Evolutionary conservation across 2,797 vertebrate genomes (phyloP).

Genomic region (Oreortyx pictus): DNA sequence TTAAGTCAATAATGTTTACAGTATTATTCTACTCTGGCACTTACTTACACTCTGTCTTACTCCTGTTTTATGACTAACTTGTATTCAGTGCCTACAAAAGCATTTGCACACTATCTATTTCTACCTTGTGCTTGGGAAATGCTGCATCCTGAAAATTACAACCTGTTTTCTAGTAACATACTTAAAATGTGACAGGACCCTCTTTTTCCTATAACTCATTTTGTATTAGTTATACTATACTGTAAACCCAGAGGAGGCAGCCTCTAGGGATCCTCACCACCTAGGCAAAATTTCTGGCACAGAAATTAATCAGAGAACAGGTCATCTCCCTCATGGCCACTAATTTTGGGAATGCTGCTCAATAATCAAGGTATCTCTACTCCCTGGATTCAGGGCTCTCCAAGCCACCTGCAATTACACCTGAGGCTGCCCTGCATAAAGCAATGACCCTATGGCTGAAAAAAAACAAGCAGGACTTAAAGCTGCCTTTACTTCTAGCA

Average conservation of each 20-base stretch:
- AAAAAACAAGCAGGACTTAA: neutral
- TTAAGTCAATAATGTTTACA: neutral
- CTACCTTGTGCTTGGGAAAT: neutral
- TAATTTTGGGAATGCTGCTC: neutral
- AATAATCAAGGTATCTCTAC: neutral
- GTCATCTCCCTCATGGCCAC: neutral
- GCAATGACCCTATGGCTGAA: neutral
- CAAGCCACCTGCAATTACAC: neutral
- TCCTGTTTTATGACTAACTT: neutral
- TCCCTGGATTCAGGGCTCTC: neutral
- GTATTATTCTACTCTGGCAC: neutral
- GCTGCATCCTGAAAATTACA: neutral
- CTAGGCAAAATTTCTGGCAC: neutral
- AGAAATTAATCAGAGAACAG: conserved; percentile 12
- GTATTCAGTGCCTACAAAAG: rapidly evolving
- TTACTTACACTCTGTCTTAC: neutral
- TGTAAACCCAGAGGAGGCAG: neutral
- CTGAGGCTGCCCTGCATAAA: neutral
- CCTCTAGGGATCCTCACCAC: neutral
- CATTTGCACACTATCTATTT: neutral
- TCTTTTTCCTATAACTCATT: neutral
- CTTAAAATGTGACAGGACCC: neutral
- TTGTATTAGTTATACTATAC: neutral
- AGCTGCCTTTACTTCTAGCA: neutral
- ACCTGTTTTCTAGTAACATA: neutral